A percentile compares a stretch with the other conserved stretches of the same genome.
Evolutionary conservation across 2,888 invertebrate species (phyloP).

Genomic region (Seladonia tumulorum): DNA sequence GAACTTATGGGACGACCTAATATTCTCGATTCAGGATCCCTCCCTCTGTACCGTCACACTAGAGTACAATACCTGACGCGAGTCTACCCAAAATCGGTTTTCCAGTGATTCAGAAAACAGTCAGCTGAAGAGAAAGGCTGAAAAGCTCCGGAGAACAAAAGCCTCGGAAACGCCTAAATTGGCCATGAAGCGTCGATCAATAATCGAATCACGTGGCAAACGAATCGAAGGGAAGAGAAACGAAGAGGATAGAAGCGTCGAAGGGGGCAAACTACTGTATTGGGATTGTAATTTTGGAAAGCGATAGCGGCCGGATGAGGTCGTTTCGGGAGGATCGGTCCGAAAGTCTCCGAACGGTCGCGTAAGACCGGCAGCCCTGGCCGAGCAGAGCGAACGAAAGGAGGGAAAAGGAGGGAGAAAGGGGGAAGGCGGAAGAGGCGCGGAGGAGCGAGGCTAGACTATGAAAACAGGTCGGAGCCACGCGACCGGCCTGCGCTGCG

Average conservation of each 20-base stretch:
- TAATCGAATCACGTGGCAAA: neutral
- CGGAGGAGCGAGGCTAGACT: conserved; percentile 70
- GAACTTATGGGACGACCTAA: no score
- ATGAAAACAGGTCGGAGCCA: conserved; percentile 80
- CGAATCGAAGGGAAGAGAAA: neutral
- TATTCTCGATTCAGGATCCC: no score
- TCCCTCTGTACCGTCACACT: no score
- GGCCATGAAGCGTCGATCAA: neutral
- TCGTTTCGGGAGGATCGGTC: conserved; percentile 15
- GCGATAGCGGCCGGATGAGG: conserved; percentile 35
- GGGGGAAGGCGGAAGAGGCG: conserved; percentile 70
- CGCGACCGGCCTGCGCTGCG: conserved; percentile 76
- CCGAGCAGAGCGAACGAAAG: neutral
- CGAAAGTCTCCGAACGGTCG: conserved; percentile 58
- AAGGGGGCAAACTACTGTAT: neutral
- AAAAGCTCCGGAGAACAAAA: neutral
- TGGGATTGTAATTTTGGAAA: conserved; percentile 46
- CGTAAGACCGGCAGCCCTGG: conserved; percentile 78
- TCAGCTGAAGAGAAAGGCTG: no score
- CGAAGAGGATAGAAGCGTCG: neutral
- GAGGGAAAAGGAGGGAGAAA: conserved; percentile 39
- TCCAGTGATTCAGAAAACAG: neutral
- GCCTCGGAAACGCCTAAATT: neutral
- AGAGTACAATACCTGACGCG: no score
- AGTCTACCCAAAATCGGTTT: no score